These are phyloP conservation scores for Psittacula echo DNA, from an alignment of 2,797 vertebrate genomes.

Conservation along the genomic window DNA sequence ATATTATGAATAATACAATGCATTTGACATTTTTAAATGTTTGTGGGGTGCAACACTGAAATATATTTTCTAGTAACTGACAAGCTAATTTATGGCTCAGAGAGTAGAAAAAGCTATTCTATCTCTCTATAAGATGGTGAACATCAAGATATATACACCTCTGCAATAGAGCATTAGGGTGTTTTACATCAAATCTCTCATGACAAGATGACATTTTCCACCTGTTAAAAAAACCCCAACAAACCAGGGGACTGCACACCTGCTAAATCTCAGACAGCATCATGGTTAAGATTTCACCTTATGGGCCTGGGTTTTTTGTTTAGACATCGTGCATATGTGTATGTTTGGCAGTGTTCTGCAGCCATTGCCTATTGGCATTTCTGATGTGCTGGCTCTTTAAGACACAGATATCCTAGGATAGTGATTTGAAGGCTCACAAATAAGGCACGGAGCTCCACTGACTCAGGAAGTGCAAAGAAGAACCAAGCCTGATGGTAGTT, in stretches of 20 bases:
- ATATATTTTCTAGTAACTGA: slow-evolving; percentile 19
- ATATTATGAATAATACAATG: slow-evolving; percentile 20
- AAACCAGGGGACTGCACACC: background rate
- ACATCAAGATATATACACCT: background rate
- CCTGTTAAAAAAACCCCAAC: background rate
- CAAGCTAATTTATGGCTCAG: slow-evolving; percentile 2
- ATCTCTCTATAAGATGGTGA: slow-evolving; percentile 8
- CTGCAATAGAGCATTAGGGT: background rate
- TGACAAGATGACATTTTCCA: slow-evolving; percentile 49
- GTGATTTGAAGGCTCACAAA: background rate
- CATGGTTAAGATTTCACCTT: background rate
- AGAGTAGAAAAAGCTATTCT: background rate
- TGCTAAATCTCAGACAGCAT: slow-evolving; percentile 1
- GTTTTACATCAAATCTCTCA: background rate
- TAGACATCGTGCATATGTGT: rapidly evolving
- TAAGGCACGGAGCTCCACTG: background rate
- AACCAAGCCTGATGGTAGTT: background rate
- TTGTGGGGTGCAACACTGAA: background rate
- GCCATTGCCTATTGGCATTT: background rate
- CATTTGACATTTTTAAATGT: background rate
- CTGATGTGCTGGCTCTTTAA: background rate
- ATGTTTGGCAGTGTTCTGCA: background rate
- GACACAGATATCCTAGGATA: background rate
- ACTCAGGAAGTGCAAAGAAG: background rate
- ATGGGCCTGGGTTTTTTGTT: background rate